Conservation (phyloP, 2,888 invertebrate genomes). For the Dasypolia templi region DNA sequence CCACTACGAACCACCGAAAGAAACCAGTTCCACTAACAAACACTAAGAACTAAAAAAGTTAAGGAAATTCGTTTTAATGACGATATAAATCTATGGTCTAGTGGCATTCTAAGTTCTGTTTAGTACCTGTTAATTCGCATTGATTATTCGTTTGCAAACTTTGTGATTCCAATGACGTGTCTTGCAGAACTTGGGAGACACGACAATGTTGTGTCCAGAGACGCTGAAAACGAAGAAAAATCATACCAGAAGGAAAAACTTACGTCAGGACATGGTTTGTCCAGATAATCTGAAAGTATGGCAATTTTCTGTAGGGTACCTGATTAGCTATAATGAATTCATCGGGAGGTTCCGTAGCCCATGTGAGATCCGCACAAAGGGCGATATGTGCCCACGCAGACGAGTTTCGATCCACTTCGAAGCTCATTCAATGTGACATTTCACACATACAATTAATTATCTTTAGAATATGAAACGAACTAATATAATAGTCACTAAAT, state of each 20-base stretch:
- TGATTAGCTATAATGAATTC: slow-evolving; percentile 88
- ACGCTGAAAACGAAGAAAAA: slow-evolving; percentile 78
- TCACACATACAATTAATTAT: slow-evolving; percentile 86
- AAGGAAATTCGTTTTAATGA: not conserved
- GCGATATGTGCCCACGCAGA: slow-evolving; percentile 89
- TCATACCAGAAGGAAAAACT: slow-evolving; percentile 13
- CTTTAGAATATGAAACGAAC: slow-evolving; percentile 84
- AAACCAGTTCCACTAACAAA: not conserved
- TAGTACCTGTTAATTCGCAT: slow-evolving; percentile 80
- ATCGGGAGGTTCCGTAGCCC: slow-evolving; percentile 88
- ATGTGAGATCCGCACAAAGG: slow-evolving; percentile 89
- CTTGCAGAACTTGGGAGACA: slow-evolving; percentile 85
- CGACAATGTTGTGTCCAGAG: slow-evolving; percentile 88
- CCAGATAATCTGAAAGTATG: not conserved
- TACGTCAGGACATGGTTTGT: not conserved
- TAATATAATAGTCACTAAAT: slow-evolving; percentile 87
- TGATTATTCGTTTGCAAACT: slow-evolving; percentile 77
- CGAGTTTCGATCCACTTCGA: slow-evolving; percentile 88
- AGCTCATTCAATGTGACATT: slow-evolving; percentile 90
- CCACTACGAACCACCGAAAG: not conserved
- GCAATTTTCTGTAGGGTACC: slow-evolving; percentile 72
- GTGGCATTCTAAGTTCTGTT: slow-evolving; percentile 42
- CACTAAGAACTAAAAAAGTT: not conserved
- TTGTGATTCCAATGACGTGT: slow-evolving; percentile 79
- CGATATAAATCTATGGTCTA: not conserved